Conservation (phyloP, 2,888 invertebrate species). For the Lithophane socia region DNA sequence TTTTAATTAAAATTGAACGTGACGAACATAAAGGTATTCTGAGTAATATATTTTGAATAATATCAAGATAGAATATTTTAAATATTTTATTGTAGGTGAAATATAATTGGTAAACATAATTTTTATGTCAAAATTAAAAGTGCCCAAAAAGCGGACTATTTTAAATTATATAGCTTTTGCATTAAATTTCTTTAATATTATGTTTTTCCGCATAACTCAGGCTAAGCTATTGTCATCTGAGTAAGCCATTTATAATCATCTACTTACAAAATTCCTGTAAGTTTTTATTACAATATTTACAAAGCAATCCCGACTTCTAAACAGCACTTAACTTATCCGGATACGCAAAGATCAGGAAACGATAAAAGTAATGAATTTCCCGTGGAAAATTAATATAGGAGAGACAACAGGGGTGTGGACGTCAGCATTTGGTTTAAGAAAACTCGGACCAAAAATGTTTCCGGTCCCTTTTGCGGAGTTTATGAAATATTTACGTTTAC, state of each 20-base stretch:
- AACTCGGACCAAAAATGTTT: constrained; percentile 56
- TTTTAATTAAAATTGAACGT: constrained; percentile 33
- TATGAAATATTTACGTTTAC: constrained; percentile 65
- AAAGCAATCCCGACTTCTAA: constrained; percentile 30
- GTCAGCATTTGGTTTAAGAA: constrained; percentile 52
- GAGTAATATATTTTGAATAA: not conserved
- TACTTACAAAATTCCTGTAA: not conserved
- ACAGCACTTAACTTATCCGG: constrained; percentile 41
- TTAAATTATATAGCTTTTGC: not conserved
- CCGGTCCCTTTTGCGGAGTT: constrained; percentile 50
- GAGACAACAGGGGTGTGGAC: constrained; percentile 34
- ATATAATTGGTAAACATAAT: not conserved
- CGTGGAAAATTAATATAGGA: constrained; percentile 38
- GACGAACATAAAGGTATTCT: not conserved
- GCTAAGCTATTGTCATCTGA: not conserved
- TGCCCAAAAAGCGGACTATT: not conserved
- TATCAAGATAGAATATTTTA: not conserved
- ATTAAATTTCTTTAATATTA: not conserved
- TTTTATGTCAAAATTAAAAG: not conserved
- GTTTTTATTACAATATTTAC: not conserved
- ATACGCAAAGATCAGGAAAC: constrained; percentile 36
- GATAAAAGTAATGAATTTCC: constrained; percentile 49
- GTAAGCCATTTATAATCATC: constrained; percentile 10
- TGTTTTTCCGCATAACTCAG: too few relatives aligned
- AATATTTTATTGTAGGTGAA: not conserved